phyloP scores from a whole-genome alignment of 2,888 invertebrate species.

The Caenorhabditis angaria region DNA sequence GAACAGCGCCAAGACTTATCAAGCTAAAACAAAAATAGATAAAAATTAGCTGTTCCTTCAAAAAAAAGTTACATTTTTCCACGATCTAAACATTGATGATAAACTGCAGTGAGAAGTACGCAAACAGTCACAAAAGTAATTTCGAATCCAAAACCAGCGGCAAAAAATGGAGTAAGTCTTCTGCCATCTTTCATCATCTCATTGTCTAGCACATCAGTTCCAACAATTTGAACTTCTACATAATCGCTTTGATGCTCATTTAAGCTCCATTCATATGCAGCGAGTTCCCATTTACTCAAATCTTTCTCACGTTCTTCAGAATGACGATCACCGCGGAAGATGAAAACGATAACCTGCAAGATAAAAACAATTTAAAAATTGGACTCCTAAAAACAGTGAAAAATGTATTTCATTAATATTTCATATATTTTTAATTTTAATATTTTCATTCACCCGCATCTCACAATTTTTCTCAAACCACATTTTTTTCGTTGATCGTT shows the following conservation, averaged over 20 bases:
- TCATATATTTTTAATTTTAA: not conserved
- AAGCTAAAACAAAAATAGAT: conserved; percentile 28
- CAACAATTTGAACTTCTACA: conserved; percentile 65
- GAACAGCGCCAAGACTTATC: conserved; percentile 55
- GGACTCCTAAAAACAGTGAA: not conserved
- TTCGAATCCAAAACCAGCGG: conserved; percentile 68
- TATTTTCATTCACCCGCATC: no score
- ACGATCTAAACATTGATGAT: conserved; percentile 60
- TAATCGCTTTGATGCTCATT: conserved; percentile 51
- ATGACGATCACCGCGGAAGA: conserved; percentile 69
- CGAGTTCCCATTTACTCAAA: conserved; percentile 66
- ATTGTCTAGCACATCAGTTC: conserved; percentile 67
- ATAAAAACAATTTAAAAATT: conserved; percentile 8
- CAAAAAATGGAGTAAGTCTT: conserved; percentile 68
- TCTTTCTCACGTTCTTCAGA: conserved; percentile 51
- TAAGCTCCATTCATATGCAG: conserved; percentile 59
- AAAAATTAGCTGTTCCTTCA: not conserved
- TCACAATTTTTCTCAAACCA: no score
- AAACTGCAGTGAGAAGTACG: conserved; percentile 61
- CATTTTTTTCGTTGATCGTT: no score
- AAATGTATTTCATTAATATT: not conserved
- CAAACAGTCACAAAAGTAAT: conserved; percentile 64
- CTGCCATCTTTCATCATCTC: conserved; percentile 70
- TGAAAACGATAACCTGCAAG: conserved; percentile 65
- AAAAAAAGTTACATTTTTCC: conserved; percentile 51